These are phyloP conservation scores for Heliconius sara DNA, from an alignment of 2,888 invertebrate genomes.

Conservation along the genomic window DNA sequence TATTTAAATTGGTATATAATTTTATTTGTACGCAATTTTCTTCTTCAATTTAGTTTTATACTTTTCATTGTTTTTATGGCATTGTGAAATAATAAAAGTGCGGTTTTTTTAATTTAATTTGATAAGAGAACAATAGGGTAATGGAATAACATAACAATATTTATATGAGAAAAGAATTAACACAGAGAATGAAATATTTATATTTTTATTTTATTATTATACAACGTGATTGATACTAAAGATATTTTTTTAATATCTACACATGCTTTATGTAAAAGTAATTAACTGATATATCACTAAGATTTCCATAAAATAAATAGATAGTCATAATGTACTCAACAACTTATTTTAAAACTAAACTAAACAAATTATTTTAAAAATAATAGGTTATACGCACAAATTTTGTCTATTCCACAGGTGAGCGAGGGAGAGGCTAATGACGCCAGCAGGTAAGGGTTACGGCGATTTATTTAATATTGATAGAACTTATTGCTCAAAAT, in stretches of 20 bases:
- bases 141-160: slow-evolving; percentile 17
- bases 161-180: slow-evolving; percentile 8
- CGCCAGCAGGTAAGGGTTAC: slow-evolving; percentile 57
- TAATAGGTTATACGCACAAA: slow-evolving; percentile 18
- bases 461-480: slow-evolving; percentile 80
- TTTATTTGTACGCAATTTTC: slow-evolving; percentile 22
- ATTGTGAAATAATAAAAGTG: slow-evolving; percentile 20
- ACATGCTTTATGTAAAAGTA: no score
- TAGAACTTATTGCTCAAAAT: slow-evolving; percentile 79
- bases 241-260: background rate
- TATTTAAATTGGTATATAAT: slow-evolving; percentile 25
- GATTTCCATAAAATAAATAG: no score
- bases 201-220: slow-evolving; percentile 2
- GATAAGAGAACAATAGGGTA: slow-evolving; percentile 22
- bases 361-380: slow-evolving; percentile 1
- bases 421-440: slow-evolving; percentile 44
- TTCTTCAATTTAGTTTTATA: slow-evolving; percentile 22
- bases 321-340: no score
- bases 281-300: background rate
- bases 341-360: no score
- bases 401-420: slow-evolving; percentile 14
- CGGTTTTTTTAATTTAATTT: slow-evolving; percentile 6
- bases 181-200: background rate
- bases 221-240: background rate
- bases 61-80: slow-evolving; percentile 11